Percentiles rank a stretch among this genome's conserved stretches.
Evolutionary conservation across 2,113 vertebrate genomes (phyloP).

Genomic region (Seriola dumerili): DNA sequence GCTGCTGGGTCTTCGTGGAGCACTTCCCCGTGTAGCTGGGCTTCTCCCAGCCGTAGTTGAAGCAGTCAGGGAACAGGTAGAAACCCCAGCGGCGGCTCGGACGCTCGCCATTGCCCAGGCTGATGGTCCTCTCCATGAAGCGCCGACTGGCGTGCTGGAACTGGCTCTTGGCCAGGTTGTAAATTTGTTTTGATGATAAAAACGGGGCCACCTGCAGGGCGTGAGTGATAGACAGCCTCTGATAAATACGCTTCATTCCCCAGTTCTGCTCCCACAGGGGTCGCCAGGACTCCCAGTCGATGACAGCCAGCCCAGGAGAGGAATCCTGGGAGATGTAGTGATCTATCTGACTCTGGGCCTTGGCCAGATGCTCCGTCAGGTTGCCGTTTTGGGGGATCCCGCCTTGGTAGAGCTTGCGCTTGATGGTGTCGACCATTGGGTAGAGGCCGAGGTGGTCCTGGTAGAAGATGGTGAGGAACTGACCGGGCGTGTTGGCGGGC

Average conservation of each 20-base stretch:
- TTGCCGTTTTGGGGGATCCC: conserved; percentile 87
- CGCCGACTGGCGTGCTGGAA: conserved; percentile 71
- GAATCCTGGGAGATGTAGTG: conserved; percentile 81
- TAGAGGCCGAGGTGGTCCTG: conserved; percentile 89
- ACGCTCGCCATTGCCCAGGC: conserved; percentile 71
- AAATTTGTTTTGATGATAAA: conserved; percentile 39
- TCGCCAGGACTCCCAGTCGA: conserved; percentile 96
- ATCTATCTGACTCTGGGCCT: conserved; percentile 83
- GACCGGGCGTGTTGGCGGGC: conserved; percentile 67
- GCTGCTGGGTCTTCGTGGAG: conserved; percentile 83
- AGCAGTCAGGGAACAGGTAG: conserved; percentile 96
- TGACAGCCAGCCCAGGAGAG: conserved; percentile 88
- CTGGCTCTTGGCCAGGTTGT: conserved; percentile 62
- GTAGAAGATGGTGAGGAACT: conserved; percentile 91
- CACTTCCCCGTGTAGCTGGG: conserved; percentile 90
- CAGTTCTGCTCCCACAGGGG: conserved; percentile 91
- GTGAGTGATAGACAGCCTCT: conserved; percentile 70
- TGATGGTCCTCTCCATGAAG: conserved; percentile 82
- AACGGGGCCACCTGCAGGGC: conserved; percentile 55
- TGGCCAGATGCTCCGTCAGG: conserved; percentile 84
- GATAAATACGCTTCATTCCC: conserved; percentile 87
- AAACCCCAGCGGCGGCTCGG: conserved; percentile 93
- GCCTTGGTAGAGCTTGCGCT: conserved; percentile 66
- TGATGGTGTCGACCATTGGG: conserved; percentile 82
- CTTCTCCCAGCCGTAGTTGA: conserved; percentile 90